Percentiles rank a stretch among this genome's conserved stretches.
These are phyloP conservation scores for Empis stercorea DNA, from an alignment of 2,888 invertebrate genomes.

Conservation along the genomic window DNA sequence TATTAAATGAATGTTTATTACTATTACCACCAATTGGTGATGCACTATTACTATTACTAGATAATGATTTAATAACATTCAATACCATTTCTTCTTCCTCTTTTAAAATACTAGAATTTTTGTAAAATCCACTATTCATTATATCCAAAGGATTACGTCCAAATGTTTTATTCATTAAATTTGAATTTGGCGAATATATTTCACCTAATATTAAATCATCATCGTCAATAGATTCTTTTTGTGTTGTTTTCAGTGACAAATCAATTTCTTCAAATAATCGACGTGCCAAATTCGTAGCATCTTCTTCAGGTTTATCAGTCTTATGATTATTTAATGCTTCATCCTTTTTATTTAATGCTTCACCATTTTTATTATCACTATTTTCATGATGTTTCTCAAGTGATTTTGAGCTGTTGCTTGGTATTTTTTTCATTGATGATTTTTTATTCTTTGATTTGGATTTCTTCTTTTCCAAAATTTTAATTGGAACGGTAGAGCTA, in stretches of 20 bases:
- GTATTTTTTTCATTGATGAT: constrained; percentile 2
- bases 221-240: not conserved
- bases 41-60: not conserved
- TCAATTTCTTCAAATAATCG: not conserved
- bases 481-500: not conserved
- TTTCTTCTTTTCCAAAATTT: not conserved
- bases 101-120: constrained; percentile 10
- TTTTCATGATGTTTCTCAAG: not conserved
- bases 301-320: not conserved
- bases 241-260: not conserved
- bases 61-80: constrained; percentile 11
- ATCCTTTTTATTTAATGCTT: not conserved
- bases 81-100: constrained; percentile 16
- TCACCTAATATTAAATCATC: not conserved
- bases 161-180: constrained; percentile 5
- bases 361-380: constrained; percentile 4
- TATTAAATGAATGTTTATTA: not conserved
- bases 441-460: not conserved
- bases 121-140: constrained; percentile 10
- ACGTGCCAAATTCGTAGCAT: not conserved
- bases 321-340: not conserved
- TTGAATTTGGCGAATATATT: not conserved
- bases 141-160: constrained; percentile 9
- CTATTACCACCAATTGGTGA: not conserved
- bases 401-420: constrained; percentile 1